Percentiles rank a stretch among this genome's conserved stretches.
Conservation (phyloP, 2,888 invertebrate species). For the Callosobruchus maculatus region DNA sequence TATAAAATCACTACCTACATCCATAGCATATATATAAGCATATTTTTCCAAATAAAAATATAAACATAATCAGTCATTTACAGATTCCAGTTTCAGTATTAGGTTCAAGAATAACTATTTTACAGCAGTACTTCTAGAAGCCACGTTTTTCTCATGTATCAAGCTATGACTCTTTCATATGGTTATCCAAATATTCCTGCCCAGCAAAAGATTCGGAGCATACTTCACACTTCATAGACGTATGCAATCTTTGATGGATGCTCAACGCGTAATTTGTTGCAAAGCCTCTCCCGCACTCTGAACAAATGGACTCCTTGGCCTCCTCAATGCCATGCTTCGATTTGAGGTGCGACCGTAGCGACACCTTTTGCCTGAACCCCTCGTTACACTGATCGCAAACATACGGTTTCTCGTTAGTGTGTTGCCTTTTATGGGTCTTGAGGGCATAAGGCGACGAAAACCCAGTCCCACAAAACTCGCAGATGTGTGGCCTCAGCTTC, state of each 20-base stretch:
- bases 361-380: constrained; percentile 35
- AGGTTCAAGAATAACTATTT: too few species aligned
- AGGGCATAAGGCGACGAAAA: constrained; percentile 32
- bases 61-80: too few species aligned
- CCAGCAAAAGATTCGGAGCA: constrained; percentile 30
- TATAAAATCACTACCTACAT: too few species aligned
- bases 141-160: too few species aligned
- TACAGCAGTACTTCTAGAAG: too few species aligned
- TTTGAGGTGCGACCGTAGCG: constrained; percentile 34
- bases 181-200: constrained; percentile 23
- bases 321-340: constrained; percentile 34
- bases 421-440: constrained; percentile 31
- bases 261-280: constrained; percentile 30
- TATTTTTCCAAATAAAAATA: too few species aligned
- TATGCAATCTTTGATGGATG: constrained; percentile 30
- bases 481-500: constrained; percentile 26
- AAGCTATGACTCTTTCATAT: too few species aligned
- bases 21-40: too few species aligned
- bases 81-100: too few species aligned
- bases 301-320: constrained; percentile 28
- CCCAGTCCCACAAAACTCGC: constrained; percentile 30
- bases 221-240: constrained; percentile 24
- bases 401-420: too few species aligned
- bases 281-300: constrained; percentile 33
- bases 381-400: constrained; percentile 30